Conservation (phyloP, 2,888 invertebrate species). For the Phoenoteleia sp. region DNA sequence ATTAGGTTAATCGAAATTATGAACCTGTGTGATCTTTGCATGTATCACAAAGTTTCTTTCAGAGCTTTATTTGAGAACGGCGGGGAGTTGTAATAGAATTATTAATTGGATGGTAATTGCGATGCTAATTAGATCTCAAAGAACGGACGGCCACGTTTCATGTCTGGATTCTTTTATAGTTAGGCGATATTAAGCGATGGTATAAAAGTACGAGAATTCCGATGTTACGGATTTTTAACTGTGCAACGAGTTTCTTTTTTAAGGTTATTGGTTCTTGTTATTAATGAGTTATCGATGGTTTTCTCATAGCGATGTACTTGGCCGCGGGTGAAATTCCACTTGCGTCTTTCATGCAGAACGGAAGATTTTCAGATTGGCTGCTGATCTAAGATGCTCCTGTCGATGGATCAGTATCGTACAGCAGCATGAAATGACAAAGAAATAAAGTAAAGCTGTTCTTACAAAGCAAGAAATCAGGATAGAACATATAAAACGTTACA, state of each 20-base stretch:
- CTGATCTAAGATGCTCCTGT: background rate
- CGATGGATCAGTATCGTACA: too few species aligned
- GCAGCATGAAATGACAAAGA: too few species aligned
- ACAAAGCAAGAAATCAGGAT: too few species aligned
- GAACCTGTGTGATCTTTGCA: background rate
- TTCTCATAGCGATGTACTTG: background rate
- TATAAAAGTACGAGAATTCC: too few species aligned
- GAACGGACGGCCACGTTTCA: background rate
- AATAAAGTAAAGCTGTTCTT: too few species aligned
- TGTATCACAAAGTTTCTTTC: background rate
- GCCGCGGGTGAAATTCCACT: background rate
- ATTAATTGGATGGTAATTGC: constrained; percentile 8
- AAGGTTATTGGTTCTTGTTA: background rate
- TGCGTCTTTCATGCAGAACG: background rate
- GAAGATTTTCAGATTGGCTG: background rate
- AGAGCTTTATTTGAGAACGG: background rate
- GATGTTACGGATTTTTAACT: too few species aligned
- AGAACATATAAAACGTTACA: too few species aligned
- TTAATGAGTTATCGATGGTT: constrained; percentile 1
- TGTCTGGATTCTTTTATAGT: too few species aligned
- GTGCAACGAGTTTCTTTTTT: background rate
- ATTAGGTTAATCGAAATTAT: constrained; percentile 9
- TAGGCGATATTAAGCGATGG: too few species aligned
- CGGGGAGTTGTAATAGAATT: background rate
- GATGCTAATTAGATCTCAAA: background rate